Evolutionary conservation across 1,140 invertebrate species (phyloP).

Genomic region (Schlechtendalia chinensis): DNA sequence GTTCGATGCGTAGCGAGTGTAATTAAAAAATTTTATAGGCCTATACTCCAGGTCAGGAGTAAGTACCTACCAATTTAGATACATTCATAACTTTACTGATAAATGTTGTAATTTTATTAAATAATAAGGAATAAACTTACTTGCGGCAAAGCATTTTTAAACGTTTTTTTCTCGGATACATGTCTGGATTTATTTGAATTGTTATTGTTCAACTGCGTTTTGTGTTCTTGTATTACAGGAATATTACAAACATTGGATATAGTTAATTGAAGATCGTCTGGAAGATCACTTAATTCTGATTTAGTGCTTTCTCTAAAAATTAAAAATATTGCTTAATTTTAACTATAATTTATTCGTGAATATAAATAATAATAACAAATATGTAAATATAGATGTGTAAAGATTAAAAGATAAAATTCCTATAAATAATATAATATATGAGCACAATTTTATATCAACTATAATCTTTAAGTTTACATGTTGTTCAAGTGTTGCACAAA

Average conservation of each 20-base stretch:
- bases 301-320: neutral
- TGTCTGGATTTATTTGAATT: neutral
- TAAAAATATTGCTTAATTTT: neutral
- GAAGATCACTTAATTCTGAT: neutral
- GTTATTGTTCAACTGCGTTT: neutral
- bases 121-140: conserved; percentile 21
- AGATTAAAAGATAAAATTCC: too few relatives aligned
- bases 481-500: too few relatives aligned
- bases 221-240: neutral
- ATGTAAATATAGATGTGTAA: too few relatives aligned
- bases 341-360: too few relatives aligned
- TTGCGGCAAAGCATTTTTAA: conserved; percentile 50
- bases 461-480: too few relatives aligned
- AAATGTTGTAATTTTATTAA: neutral
- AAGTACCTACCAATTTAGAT: neutral
- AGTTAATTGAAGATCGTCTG: neutral
- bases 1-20: too few relatives aligned
- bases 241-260: neutral
- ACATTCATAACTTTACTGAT: neutral
- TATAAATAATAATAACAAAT: too few relatives aligned
- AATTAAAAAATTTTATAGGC: too few relatives aligned
- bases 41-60: neutral
- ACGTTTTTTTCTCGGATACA: conserved; percentile 24
- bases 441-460: too few relatives aligned
- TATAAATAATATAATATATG: too few relatives aligned